Base-by-base conservation (phyloP, 2,797 vertebrate species). In the Sebastes dallii region DNA sequence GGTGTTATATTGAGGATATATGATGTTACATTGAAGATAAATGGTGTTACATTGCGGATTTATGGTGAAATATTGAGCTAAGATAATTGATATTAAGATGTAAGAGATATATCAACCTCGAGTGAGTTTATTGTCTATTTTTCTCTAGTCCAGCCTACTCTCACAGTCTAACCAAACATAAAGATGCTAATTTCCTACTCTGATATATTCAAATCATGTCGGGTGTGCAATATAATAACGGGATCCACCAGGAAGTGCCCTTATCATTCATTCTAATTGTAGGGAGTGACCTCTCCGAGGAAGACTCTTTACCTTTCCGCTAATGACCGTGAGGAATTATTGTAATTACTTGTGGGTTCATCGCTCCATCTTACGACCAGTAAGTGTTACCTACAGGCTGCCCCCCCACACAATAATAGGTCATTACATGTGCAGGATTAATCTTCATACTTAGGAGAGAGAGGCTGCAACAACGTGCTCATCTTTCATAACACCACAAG, bases 381-480 rank as follows among this genome's bases (percentile, higher is more conserved):
- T 65, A 81, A 79, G 72, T 39, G 75, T 84, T 85, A 93, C 90
- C 86, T 88, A 76, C 72, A 66, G 73, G 52, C 83, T 80, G 80
- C n/a, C n/a, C n/a, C n/a, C n/a, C n/a, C 34, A 62, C 74, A 87
- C 84, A 89, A 75, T 85, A 78, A 81, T 25, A 91, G 88, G 88
- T 90, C 90, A 89, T 91, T 89, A 86, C 66, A 83, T 77, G 73
- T 66, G 77, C 82, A 70, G 67, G 75, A 90, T 88, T 92, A 90
- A 90, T 90, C 84, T 82, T 82, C 69, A 77, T 80, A 75, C 84
- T 81, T 80, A n/a, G 8, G 36, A 39, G 12, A 5, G 78, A 86
- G 77, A 81, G 72, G 75, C 75, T 39, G 56, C 64, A 71, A n/a
- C 50, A 79, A 60, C 65, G 72, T 61, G 81, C 70, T 86, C 81